Evolutionary conservation across 2,888 invertebrate species (phyloP).

Genomic region (Apotomis turbidana): DNA sequence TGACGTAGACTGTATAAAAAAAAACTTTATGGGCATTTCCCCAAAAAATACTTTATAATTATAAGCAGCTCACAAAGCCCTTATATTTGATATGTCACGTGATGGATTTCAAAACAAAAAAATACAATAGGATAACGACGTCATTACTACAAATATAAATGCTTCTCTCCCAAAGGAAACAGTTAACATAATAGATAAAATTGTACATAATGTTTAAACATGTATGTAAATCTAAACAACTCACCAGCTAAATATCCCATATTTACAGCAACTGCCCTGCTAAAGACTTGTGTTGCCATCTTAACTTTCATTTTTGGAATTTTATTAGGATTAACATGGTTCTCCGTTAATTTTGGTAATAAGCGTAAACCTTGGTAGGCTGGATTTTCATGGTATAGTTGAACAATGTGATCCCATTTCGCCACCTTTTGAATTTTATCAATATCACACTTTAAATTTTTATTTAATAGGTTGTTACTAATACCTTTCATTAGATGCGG

Average conservation of each 20-base stretch:
- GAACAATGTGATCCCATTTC: slow-evolving; percentile 40
- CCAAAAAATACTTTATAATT: no score
- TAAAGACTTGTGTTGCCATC: slow-evolving; percentile 31
- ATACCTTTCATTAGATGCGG: slow-evolving; percentile 40
- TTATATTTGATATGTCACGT: no score
- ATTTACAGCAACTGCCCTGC: slow-evolving; percentile 24
- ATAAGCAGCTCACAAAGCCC: no score
- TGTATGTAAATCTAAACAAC: neutral
- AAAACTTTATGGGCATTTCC: no score
- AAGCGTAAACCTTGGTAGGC: slow-evolving; percentile 31
- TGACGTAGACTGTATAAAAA: no score
- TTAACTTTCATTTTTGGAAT: slow-evolving; percentile 30
- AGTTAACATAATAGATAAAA: no score
- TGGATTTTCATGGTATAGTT: slow-evolving; percentile 28
- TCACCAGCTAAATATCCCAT: slow-evolving; percentile 40
- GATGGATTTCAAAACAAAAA: no score
- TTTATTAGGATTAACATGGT: neutral
- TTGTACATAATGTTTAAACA: no score
- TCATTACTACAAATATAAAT: neutral
- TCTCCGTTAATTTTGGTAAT: slow-evolving; percentile 15
- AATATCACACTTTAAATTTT: neutral
- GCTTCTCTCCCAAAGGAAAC: no score
- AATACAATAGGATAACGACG: neutral
- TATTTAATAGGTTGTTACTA: neutral
- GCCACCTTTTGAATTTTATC: slow-evolving; percentile 21